Percentiles rank a stretch among this genome's conserved stretches.
Evolutionary conservation across 35 echinoderm and acorn worm species (phyloP).

Genomic region (Heliocidaris tuberculata): DNA sequence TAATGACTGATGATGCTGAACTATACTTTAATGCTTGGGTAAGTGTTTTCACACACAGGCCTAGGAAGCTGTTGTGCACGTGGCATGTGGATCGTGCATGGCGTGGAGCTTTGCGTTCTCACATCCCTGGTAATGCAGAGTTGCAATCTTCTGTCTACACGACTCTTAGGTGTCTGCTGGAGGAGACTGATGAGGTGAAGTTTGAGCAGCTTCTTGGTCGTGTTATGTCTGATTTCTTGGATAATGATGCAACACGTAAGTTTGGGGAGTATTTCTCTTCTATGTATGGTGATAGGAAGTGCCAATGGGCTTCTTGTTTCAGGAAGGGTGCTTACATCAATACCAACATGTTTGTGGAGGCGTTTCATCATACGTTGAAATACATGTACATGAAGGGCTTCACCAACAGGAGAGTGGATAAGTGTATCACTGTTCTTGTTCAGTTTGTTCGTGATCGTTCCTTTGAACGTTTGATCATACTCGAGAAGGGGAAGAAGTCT

Average conservation of each 20-base stretch:
- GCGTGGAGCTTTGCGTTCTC: neutral
- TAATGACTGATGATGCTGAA: slow-evolving; percentile 18
- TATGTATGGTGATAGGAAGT: neutral
- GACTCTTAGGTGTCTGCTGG: neutral
- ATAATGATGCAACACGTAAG: neutral
- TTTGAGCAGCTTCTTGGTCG: neutral
- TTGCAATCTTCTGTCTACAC: slow-evolving; percentile 29
- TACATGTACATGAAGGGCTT: slow-evolving; percentile 39
- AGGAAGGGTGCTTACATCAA: neutral
- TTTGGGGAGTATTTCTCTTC: slow-evolving; percentile 24
- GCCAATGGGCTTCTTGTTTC: neutral
- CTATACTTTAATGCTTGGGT: neutral
- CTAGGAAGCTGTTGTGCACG: neutral
- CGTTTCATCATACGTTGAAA: slow-evolving; percentile 20
- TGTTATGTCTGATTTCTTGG: neutral
- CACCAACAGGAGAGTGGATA: neutral
- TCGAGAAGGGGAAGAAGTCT: neutral
- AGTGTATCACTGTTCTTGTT: neutral
- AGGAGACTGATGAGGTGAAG: neutral
- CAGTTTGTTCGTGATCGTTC: neutral
- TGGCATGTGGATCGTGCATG: no score
- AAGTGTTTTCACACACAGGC: neutral
- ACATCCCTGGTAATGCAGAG: neutral
- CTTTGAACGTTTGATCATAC: neutral
- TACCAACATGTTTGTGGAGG: slow-evolving; percentile 31